Conservation (phyloP, 2,888 invertebrate genomes). For the Idaea dimidiata region DNA sequence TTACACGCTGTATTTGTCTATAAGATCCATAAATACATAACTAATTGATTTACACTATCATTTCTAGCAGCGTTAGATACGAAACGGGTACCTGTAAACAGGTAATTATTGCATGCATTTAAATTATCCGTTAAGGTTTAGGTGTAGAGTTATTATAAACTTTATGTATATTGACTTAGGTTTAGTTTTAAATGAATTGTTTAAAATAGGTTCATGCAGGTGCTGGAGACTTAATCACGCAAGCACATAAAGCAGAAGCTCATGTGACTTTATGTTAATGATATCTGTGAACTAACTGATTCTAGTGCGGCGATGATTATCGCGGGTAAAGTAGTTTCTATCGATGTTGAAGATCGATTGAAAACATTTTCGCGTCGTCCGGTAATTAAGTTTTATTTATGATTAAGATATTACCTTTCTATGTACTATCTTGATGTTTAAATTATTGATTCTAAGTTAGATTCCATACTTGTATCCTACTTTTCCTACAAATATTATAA, state of each 20-base stretch:
- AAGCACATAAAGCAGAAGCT: conserved; percentile 3
- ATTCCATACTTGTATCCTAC: no score
- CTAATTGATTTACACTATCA: conserved; percentile 14
- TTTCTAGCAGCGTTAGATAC: conserved; percentile 7
- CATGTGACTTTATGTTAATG: not conserved
- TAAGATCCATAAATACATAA: conserved; percentile 18
- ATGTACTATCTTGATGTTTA: not conserved
- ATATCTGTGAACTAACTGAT: not conserved
- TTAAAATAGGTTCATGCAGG: not conserved
- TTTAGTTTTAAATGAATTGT: not conserved
- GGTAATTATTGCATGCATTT: conserved; percentile 5
- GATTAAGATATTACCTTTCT: conserved; percentile 25
- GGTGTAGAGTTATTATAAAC: not conserved
- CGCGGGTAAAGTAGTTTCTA: not conserved
- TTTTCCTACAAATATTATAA: no score
- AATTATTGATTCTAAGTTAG: not conserved
- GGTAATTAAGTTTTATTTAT: not conserved
- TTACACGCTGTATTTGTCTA: conserved; percentile 37
- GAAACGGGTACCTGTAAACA: conserved; percentile 1
- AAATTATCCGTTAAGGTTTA: not conserved
- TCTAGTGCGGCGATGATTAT: not conserved
- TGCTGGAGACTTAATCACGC: conserved; percentile 3
- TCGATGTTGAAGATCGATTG: not conserved
- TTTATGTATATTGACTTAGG: not conserved
- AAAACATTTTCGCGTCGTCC: not conserved